Evolutionary conservation across 2,888 invertebrate species (phyloP).

Genomic region (Caenorhabditis sp.): DNA sequence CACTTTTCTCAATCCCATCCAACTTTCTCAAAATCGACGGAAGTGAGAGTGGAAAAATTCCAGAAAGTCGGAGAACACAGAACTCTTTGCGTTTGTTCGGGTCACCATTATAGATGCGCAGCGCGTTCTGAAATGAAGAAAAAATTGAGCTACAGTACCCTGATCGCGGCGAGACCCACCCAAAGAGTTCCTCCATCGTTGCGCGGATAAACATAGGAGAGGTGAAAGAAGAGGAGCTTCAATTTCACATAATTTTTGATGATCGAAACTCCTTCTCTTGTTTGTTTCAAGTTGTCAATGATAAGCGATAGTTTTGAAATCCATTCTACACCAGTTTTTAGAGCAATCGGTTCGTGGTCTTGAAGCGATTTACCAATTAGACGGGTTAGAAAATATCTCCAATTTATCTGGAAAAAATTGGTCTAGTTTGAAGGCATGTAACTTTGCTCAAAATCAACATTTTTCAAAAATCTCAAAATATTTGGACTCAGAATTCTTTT

Average conservation of each 20-base stretch:
- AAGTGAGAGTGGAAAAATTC: conserved; percentile 45
- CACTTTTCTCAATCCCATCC: conserved; percentile 41
- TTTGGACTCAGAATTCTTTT: conserved; percentile 13
- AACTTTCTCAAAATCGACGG: conserved; percentile 46
- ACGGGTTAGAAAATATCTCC: conserved; percentile 45
- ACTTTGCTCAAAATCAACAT: background rate
- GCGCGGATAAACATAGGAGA: conserved; percentile 42
- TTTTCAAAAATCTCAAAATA: background rate
- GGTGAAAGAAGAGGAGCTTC: conserved; percentile 46
- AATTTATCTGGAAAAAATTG: conserved; percentile 40
- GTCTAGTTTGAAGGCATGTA: background rate
- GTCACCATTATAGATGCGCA: conserved; percentile 36
- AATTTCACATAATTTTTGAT: conserved; percentile 47
- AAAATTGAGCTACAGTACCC: background rate
- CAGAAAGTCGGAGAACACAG: conserved; percentile 40
- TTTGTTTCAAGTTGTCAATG: conserved; percentile 22
- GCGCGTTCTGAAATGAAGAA: conserved; percentile 18
- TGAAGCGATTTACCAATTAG: conserved; percentile 29
- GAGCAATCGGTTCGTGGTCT: conserved; percentile 38
- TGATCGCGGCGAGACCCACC: conserved; percentile 1
- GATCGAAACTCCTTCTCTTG: conserved; percentile 30
- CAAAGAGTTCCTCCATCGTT: conserved; percentile 13
- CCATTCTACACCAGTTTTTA: conserved; percentile 47
- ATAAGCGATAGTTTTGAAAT: conserved; percentile 36
- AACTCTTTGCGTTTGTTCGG: conserved; percentile 48